A percentile compares a stretch with the other conserved stretches of the same genome.
Evolutionary conservation across 1,140 invertebrate species (phyloP).

Genomic region (Heliothis virescens): DNA sequence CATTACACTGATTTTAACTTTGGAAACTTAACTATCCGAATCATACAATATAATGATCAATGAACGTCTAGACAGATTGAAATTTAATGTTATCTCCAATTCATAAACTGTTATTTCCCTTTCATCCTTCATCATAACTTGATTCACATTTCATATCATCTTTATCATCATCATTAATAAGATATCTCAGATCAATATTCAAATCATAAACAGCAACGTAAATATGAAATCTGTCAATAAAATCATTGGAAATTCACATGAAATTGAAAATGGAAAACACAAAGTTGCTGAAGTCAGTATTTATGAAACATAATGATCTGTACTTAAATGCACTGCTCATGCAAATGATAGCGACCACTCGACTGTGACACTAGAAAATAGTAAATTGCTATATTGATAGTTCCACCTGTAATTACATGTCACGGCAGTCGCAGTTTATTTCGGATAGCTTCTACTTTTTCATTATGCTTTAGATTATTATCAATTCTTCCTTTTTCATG

Average conservation of each 20-base stretch:
- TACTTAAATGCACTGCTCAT: constrained; percentile 11
- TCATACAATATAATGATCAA: too few relatives aligned
- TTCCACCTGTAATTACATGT: not conserved
- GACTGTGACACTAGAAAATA: constrained; percentile 31
- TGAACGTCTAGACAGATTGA: too few relatives aligned
- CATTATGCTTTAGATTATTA: not conserved
- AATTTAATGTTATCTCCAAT: too few relatives aligned
- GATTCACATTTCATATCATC: too few relatives aligned
- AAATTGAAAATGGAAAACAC: constrained; percentile 4
- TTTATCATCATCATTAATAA: not conserved
- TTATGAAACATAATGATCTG: constrained; percentile 22
- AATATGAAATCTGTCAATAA: not conserved
- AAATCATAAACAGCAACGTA: not conserved
- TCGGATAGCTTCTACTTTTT: not conserved
- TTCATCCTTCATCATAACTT: too few relatives aligned
- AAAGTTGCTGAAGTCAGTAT: not conserved
- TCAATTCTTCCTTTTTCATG: not conserved
- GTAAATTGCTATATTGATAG: constrained; percentile 34
- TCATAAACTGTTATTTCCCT: too few relatives aligned
- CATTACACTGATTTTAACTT: too few relatives aligned
- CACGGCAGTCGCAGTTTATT: not conserved
- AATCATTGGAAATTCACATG: not conserved
- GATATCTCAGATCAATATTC: not conserved
- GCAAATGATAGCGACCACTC: constrained; percentile 13
- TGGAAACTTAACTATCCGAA: too few relatives aligned